Evolutionary conservation across 2,113 vertebrate species (phyloP), one percentile per base, ranked within the genome.

Genomic region (Hemibates koningsi): DNA sequence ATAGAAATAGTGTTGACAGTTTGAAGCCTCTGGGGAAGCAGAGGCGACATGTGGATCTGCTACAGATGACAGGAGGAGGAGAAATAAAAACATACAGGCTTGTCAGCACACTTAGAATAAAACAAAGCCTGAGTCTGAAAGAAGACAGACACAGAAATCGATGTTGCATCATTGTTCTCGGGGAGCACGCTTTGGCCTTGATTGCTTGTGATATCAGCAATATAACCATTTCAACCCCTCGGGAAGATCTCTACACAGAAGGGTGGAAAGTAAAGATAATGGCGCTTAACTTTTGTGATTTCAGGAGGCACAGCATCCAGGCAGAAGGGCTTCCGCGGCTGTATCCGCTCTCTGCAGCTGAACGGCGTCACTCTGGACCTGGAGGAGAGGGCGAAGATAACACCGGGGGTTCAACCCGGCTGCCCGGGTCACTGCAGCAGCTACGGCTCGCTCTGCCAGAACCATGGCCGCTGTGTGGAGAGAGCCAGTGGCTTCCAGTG

Each of bases 401-500:
- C 98, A 0, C 98, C 98, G 0, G 98, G 97, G 2, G 98, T 99
- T 7, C 96, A 95, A 43, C 95, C 98, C 3, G 98, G 98, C 9
- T 99, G 98, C 76, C 95, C 97, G 17, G 98, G 98, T 52, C 98
- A 99, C 87, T 99, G 98, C 93, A 98, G 97, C 94, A 99, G 97
- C 93, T 99, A 99, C 16, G 97, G 98, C 24, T 97, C 94, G 66
- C 89, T 99, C 38, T 52, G 52, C 52, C 53, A 54, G 53, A 54
- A 54, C n/a, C 53, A 54, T 0, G 53, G 53, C n/a, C 53, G 3
- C n/a, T 54, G 53, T 54, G 53, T 54, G 53, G 53, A 54, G n/a
- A 54, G 52, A 54, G n/a, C 52, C 0, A 54, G 0, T 11, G 52
- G 52, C 52, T 54, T 54, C 52, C 52, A 54, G 0, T 54, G 53